phyloP scores from a whole-genome alignment of 2,113 vertebrate species.

The Sapajus apella region DNA sequence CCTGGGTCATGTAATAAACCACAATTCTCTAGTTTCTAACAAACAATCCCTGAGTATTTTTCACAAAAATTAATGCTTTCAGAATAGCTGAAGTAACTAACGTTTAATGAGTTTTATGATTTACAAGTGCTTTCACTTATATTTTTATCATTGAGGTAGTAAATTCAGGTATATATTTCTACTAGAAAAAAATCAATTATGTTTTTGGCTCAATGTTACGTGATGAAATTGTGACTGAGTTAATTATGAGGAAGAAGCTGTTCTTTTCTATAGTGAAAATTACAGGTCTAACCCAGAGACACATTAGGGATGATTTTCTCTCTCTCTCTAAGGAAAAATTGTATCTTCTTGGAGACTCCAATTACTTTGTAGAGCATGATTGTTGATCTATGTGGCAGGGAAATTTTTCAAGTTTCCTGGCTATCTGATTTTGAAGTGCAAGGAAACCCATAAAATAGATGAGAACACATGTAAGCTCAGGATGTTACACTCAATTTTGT shows the following conservation, averaged over 20 bases:
- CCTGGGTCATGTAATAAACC: not conserved
- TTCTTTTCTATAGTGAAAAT: slow-evolving; percentile 40
- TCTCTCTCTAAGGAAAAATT: not conserved
- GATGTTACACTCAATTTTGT: not conserved
- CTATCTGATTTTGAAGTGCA: not conserved
- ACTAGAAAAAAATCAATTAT: slow-evolving; percentile 11
- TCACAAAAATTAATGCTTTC: not conserved
- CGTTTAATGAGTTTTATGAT: not conserved
- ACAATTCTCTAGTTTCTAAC: slow-evolving; percentile 7
- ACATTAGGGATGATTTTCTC: not conserved
- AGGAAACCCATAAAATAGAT: not conserved
- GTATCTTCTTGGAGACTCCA: not conserved
- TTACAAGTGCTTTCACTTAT: not conserved
- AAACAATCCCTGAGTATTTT: not conserved
- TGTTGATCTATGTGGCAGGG: not conserved
- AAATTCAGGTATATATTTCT: not conserved
- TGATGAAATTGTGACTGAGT: not conserved
- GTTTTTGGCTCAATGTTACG: not conserved
- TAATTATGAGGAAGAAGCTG: not conserved
- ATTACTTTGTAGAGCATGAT: not conserved
- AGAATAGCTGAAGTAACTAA: not conserved
- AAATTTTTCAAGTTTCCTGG: not conserved
- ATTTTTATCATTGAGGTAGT: not conserved
- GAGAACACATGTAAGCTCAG: not conserved
- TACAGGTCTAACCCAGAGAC: not conserved